A percentile compares a stretch with the other conserved stretches of the same genome.
phyloP scores from a whole-genome alignment of 2,113 vertebrate genomes.

The Tinamus guttatus region DNA sequence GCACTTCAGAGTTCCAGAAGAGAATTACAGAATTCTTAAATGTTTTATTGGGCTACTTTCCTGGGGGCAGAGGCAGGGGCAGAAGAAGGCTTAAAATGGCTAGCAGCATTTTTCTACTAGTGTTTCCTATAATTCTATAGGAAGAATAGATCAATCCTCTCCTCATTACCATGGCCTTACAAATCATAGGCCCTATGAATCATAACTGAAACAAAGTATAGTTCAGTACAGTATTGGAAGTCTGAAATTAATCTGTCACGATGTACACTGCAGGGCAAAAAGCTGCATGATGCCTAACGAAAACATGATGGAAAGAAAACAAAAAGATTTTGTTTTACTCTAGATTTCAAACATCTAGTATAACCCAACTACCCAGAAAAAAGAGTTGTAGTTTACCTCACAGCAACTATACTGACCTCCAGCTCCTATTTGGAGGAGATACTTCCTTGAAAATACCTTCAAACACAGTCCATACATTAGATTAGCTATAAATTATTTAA shows the following conservation, averaged over 20 bases:
- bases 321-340: neutral
- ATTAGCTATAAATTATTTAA: slow-evolving; percentile 59
- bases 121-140: neutral
- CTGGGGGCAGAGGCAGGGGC: too few relatives aligned
- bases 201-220: neutral
- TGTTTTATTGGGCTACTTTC: neutral
- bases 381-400: neutral
- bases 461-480: neutral
- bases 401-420: slow-evolving; percentile 11
- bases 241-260: neutral
- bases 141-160: neutral
- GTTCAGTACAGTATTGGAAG: neutral
- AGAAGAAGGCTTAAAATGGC: neutral
- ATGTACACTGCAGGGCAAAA: neutral
- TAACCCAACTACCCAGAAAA: neutral
- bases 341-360: neutral
- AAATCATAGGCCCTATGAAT: neutral
- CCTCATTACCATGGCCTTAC: neutral
- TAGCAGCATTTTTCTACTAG: neutral
- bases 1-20: neutral
- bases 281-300: neutral
- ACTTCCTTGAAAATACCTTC: slow-evolving; percentile 2
- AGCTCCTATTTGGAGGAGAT: neutral
- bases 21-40: neutral
- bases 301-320: neutral